These are phyloP conservation scores for Drosophila ananassae DNA, from an alignment of 1,140 invertebrate genomes.

Conservation along the genomic window DNA sequence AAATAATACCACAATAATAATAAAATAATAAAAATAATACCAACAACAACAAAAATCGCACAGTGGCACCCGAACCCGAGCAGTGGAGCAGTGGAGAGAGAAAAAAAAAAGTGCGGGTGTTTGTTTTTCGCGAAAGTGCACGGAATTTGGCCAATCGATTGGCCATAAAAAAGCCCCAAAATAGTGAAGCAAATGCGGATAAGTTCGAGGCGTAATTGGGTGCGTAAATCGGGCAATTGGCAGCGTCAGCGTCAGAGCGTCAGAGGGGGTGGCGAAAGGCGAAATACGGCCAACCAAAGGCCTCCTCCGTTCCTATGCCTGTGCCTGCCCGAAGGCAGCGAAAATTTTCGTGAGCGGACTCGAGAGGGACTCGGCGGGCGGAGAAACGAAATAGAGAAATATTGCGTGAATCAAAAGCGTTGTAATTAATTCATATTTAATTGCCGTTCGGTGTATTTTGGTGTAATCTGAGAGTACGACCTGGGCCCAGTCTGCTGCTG, in stretches of 20 bases:
- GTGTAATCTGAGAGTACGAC: conserved; percentile 7
- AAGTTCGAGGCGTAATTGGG: conserved; percentile 19
- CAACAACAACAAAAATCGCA: neutral
- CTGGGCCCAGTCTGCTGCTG: no score
- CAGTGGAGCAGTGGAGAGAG: neutral
- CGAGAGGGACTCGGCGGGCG: neutral
- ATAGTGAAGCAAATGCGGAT: conserved; percentile 2
- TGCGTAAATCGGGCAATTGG: conserved; percentile 11
- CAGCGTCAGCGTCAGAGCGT: neutral
- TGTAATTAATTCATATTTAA: conserved; percentile 78
- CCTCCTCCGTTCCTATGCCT: no score
- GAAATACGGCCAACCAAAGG: neutral
- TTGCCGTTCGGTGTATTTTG: conserved; percentile 50
- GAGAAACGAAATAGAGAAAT: conserved; percentile 21
- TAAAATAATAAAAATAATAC: neutral
- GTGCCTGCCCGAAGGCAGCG: conserved; percentile 14
- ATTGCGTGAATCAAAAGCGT: conserved; percentile 75
- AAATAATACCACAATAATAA: no score
- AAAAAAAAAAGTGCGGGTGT: neutral
- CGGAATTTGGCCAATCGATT: conserved; percentile 11
- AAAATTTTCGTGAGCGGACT: conserved; percentile 36
- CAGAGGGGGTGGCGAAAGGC: conserved; percentile 13
- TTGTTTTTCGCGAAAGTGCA: conserved; percentile 33
- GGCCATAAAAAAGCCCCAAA: neutral
- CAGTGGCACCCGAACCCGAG: neutral